These are phyloP conservation scores for Ictalurus punctatus DNA, from an alignment of 2,113 vertebrate genomes.

Conservation along the genomic window DNA sequence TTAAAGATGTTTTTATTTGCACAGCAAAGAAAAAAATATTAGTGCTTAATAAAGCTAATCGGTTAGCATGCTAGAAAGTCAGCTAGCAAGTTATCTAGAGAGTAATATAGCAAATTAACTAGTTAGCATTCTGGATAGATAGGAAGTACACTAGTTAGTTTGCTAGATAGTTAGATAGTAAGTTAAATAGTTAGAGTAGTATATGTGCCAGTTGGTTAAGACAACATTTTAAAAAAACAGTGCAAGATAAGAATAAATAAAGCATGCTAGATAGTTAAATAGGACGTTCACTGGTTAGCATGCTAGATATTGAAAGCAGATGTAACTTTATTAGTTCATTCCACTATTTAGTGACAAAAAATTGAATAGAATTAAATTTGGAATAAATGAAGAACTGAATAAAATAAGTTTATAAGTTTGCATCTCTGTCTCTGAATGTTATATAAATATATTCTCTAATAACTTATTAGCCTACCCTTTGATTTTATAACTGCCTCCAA, in stretches of 20 bases:
- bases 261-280: background rate
- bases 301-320: background rate
- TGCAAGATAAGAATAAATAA: background rate
- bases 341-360: background rate
- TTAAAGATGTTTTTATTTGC: too few species aligned
- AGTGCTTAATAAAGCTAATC: background rate
- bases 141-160: background rate
- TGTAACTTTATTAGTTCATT: background rate
- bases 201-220: background rate
- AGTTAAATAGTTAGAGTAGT: background rate
- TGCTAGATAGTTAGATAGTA: background rate
- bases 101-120: background rate
- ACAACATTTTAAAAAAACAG: too few species aligned
- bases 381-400: background rate
- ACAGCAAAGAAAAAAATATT: too few species aligned
- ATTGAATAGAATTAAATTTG: background rate
- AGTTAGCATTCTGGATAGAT: background rate
- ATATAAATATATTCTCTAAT: background rate
- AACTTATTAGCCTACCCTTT: background rate
- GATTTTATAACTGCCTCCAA: background rate
- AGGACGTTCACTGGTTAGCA: background rate
- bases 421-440: background rate
- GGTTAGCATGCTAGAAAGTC: background rate
- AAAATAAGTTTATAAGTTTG: background rate
- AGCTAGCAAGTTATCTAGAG: background rate